Base-by-base conservation (phyloP, 1,140 invertebrate genomes). In the Macrotrachela quadricornifera region DNA sequence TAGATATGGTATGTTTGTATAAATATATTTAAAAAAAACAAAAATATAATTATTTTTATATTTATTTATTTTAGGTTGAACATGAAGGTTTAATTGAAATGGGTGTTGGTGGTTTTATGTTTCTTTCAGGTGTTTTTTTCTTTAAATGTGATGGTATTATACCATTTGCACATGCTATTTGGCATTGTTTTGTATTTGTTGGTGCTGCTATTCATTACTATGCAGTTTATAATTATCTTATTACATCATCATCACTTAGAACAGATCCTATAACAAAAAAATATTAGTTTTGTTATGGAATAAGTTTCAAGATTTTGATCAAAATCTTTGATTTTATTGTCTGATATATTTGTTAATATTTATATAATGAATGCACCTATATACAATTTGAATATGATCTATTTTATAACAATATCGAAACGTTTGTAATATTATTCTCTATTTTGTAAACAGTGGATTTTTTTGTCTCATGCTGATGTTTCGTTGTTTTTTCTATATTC, bases 81-180 rank as follows among this genome's bases (percentile, higher is more conserved):
- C 77, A 80, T 60, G 74, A 78, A 42, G 83, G 83, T 42, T 75
- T 88, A 68, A 69, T 73, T 46, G 83, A 88, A 70, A 62, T 91
- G 50, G 81, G 81, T 65, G 61, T 81, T 45, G 87, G 87, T 43
- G 87, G 87, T 17, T 64, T 80, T 40, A 74, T 85, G 54, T 92
- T 92, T 66, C 75, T 87, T 17, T 60, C 78, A 45, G 87, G 87
- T 18, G 78, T 92, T 51, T 71, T 87, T 49, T 94, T 94, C 72
- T 94, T 92, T 74, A 92, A 92, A 71, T 77, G 80, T 13, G 88
- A 94, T 68, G 88, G 88, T 6, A 70, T 80, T 30, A 80, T 94
- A 60, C 85, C 87, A 0, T 90, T 82, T 71, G 88, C 88, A 38
- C 87, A 92, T 71, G 87, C 87, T 43, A 91, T 94, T 57, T 94